Conservation (phyloP, 2,888 invertebrate species). For the Micropterix aruncella region DNA sequence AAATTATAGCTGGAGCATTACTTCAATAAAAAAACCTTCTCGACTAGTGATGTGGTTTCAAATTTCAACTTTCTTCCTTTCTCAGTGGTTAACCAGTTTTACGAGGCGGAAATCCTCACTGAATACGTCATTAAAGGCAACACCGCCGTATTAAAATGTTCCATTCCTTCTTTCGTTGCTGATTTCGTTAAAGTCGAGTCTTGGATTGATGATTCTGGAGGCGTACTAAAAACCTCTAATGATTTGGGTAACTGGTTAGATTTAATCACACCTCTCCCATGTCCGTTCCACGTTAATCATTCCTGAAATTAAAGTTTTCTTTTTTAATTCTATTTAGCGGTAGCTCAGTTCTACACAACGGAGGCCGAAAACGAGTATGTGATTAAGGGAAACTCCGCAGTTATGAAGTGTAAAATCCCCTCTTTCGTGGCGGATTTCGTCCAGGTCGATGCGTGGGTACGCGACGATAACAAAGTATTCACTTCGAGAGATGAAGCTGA, state of each 20-base stretch:
- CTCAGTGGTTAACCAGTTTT: constrained; percentile 76
- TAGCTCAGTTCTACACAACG: constrained; percentile 78
- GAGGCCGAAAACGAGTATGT: constrained; percentile 92
- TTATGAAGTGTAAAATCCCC: constrained; percentile 89
- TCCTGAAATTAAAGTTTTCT: constrained; percentile 2
- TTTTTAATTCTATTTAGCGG: constrained; percentile 49
- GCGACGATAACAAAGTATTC: constrained; percentile 56
- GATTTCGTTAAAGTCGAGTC: constrained; percentile 84
- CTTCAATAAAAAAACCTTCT: too few relatives aligned
- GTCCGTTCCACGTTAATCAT: constrained; percentile 1
- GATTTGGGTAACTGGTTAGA: constrained; percentile 9
- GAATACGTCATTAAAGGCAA: constrained; percentile 86
- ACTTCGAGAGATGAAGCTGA: constrained; percentile 24
- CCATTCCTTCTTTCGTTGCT: constrained; percentile 80
- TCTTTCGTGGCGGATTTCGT: constrained; percentile 90
- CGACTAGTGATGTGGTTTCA: not conserved
- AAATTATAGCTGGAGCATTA: too few relatives aligned
- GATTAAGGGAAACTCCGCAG: constrained; percentile 80
- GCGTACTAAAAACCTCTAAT: constrained; percentile 8
- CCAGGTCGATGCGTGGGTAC: constrained; percentile 71
- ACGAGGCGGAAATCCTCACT: constrained; percentile 77
- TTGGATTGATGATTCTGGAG: constrained; percentile 47
- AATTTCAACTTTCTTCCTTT: constrained; percentile 7
- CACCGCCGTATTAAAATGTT: constrained; percentile 77
- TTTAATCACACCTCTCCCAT: constrained; percentile 2